Evolutionary conservation across 2,888 invertebrate genomes (phyloP), one percentile per base, ranked within the genome.

Genomic region (Myathropa florea): DNA sequence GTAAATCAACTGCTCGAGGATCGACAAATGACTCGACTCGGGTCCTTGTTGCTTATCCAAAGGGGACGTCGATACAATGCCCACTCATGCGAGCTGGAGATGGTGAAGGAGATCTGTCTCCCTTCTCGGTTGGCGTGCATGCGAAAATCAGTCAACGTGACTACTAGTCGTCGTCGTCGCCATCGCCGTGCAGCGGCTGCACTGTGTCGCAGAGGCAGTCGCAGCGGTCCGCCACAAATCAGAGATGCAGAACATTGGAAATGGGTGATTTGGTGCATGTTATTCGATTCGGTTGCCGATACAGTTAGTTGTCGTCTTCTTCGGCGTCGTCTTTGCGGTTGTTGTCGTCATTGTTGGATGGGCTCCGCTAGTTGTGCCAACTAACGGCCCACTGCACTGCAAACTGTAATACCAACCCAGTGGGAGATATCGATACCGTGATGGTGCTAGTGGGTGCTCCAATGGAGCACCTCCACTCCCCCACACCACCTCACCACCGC

Each of bases 191-290:
- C 71, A 61, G 10, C 46, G 36, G 46, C 46, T 18, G 12, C 67
- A 67, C 21, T 61, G 39, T 75, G 57, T 33, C 68, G 64, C 72
- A 67, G 59, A 14, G 24, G 23, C 12, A 39, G 70, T 68, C 57
- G 30, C 39, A 67, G 65, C 59, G 63, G 53, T 75, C 64, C 61
- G 57, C 61, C 63, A 65, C 71, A 79, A 86, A 83, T 86, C 86
- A 86, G 75, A 86, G 86, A 86, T 86, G 86, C 86, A 86, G 86
- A 86, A 83, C 86, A 86, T 86, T 86, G 86, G 86, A 86, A 83
- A 83, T 86, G 83, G 83, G 86, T 86, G 86, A 86, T 86, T 79
- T 83, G 83, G 83, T 86, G 86, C 86, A 83, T 86, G 86, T 63
- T 86, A 86, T 86, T 83, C 79, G 73, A 86, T 82, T 86, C 86